phyloP scores from a whole-genome alignment of 2,888 invertebrate species.

The Taphrorychus bicolor region DNA sequence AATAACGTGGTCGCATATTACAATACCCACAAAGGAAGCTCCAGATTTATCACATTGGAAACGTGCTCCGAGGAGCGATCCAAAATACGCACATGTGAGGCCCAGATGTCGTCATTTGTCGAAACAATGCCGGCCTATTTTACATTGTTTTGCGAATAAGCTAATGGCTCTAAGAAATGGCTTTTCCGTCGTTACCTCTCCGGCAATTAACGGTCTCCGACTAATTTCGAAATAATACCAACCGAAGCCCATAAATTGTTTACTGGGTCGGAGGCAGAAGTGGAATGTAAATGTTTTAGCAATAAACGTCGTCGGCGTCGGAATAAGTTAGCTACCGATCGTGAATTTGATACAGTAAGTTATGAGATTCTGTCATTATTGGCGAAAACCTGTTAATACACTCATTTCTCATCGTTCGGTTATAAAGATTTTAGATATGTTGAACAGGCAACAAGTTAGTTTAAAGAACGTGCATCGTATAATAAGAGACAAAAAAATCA shows the following conservation, averaged over 20 bases:
- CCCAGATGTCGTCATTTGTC: conserved; percentile 28
- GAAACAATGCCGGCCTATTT: conserved; percentile 30
- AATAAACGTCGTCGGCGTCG: conserved; percentile 19
- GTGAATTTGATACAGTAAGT: neutral
- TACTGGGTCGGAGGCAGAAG: conserved; percentile 22
- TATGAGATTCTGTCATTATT: too few species aligned
- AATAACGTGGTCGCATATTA: neutral
- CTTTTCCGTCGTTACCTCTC: conserved; percentile 29
- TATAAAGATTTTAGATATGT: too few species aligned
- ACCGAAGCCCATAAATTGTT: conserved; percentile 20
- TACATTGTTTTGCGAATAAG: conserved; percentile 32
- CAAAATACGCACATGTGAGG: conserved; percentile 19
- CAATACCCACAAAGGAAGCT: conserved; percentile 24
- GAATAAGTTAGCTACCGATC: neutral
- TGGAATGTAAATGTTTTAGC: conserved; percentile 31
- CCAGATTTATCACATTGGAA: conserved; percentile 23
- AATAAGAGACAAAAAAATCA: too few species aligned
- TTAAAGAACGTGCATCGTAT: too few species aligned
- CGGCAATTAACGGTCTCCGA: conserved; percentile 28
- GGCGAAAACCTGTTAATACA: too few species aligned
- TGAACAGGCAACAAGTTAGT: too few species aligned
- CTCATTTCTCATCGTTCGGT: too few species aligned
- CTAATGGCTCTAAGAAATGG: conserved; percentile 28
- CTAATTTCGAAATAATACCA: conserved; percentile 25
- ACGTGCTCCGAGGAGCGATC: conserved; percentile 15